These are phyloP conservation scores for Ypsolopha sequella DNA, from an alignment of 2,888 invertebrate species.

Conservation along the genomic window DNA sequence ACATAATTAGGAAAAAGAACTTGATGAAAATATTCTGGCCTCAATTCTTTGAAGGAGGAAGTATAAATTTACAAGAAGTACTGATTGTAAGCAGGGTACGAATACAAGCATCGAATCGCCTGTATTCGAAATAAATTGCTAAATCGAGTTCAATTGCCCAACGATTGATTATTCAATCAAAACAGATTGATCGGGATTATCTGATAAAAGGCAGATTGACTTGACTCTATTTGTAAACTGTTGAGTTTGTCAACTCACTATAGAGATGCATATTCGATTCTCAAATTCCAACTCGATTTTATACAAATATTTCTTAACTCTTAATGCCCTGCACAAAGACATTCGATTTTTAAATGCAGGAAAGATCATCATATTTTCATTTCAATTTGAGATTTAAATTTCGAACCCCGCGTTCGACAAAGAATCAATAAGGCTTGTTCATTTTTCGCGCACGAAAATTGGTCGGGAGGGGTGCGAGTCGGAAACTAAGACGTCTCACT, in stretches of 20 bases:
- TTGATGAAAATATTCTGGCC: no score
- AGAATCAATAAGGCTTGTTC: slow-evolving; percentile 52
- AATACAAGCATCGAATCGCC: background rate
- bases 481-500: slow-evolving; percentile 61
- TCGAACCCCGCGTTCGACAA: slow-evolving; percentile 12
- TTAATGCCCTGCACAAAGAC: background rate
- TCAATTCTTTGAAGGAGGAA: background rate
- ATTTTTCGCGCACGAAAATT: slow-evolving; percentile 43
- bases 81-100: slow-evolving; percentile 1
- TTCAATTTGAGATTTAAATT: slow-evolving; percentile 10
- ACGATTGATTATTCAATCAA: slow-evolving; percentile 69
- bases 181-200: slow-evolving; percentile 66
- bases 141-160: slow-evolving; percentile 63
- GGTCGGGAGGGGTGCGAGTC: slow-evolving; percentile 25
- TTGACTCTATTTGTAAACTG: slow-evolving; percentile 5
- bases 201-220: slow-evolving; percentile 45
- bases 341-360: no score
- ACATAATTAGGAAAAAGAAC: no score
- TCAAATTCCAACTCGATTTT: slow-evolving; percentile 2
- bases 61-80: background rate
- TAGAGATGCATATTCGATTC: slow-evolving; percentile 1
- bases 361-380: background rate
- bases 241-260: background rate
- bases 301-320: background rate
- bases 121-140: slow-evolving; percentile 14